phyloP scores from a whole-genome alignment of 2,797 vertebrate genomes.

The Thalassophryne amazonica region DNA sequence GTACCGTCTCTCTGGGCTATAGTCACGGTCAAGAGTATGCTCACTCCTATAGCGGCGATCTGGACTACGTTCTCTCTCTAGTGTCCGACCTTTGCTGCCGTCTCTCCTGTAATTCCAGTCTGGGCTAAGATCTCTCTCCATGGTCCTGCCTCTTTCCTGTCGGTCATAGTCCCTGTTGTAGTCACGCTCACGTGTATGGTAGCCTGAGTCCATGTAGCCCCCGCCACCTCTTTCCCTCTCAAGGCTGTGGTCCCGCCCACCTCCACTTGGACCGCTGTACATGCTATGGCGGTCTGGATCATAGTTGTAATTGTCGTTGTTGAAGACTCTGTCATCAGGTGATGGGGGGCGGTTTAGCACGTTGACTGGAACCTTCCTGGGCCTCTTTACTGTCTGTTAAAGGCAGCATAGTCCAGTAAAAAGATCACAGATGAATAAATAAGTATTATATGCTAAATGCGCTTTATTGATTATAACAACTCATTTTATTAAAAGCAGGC shows the following conservation, averaged over 20 bases:
- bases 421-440: too few relatives aligned
- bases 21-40: constrained; percentile 34
- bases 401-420: neutral
- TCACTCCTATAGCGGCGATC: constrained; percentile 58
- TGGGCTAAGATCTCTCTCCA: constrained; percentile 79
- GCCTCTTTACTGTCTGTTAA: constrained; percentile 88
- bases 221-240: constrained; percentile 56
- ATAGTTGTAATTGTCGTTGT: constrained; percentile 84
- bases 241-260: constrained; percentile 75
- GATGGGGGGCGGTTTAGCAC: constrained; percentile 75
- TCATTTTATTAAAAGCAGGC: too few relatives aligned
- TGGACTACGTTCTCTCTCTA: constrained; percentile 65
- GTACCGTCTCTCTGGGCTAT: constrained; percentile 62
- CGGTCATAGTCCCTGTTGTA: constrained; percentile 59
- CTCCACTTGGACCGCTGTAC: constrained; percentile 76
- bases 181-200: constrained; percentile 66
- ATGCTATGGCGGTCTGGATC: constrained; percentile 84
- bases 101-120: constrained; percentile 75
- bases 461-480: too few relatives aligned
- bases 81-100: constrained; percentile 73
- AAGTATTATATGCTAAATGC: too few relatives aligned
- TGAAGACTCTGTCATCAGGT: constrained; percentile 83
- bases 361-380: constrained; percentile 82
- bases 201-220: constrained; percentile 64
- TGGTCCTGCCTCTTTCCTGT: constrained; percentile 72